Base-by-base conservation (phyloP, 64 coral and sea anemone genomes). In the Acropora yongei region DNA sequence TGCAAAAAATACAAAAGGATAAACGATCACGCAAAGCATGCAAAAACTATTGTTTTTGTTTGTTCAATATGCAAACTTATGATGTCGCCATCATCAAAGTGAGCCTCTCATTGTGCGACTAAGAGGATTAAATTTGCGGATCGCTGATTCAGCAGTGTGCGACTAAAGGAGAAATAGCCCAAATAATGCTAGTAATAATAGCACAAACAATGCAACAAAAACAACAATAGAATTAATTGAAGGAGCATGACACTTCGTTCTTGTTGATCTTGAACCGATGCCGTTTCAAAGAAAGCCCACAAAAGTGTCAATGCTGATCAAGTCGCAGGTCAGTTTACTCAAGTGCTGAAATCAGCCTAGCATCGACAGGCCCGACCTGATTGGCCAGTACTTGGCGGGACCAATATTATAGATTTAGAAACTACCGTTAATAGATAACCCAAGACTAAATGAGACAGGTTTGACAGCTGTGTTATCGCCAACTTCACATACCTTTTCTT, bases 271-370 rank as follows among this genome's bases (percentile, higher is more conserved):
- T 10, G 2, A 57, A 9, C 81, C 86, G 90, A 76, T 92, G 49
- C 90, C 90, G 2, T 92, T 92, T 50, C 90, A 92, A 92, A 65
- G 90, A 3, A 92, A 92, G 45, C 90, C 87, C 47, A 92, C 87
- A 18, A 76, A 87, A 11, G 79, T 57, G 3, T 78, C 68, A 58
- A 58, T 92, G 65, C 45, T 92, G 57, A 86, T 72, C 45, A 83
- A 83, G 50, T 77, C 90, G 43, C 90, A 92, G 90, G 90, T 92
- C 42, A 50, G 18, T 49, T 10, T 13, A 63, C 60, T 63, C 16
- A 8, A 63, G 60, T 60, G 47, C n/a, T 46, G 18, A 30, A 13
- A 9, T 55, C 9, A 12, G 17, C 18, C 57, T 82, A 13, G 14
- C 12, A 30, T 50, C 30, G 11, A n/a, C 43, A 78, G 40, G 17